Base-by-base conservation (phyloP, 1,140 invertebrate genomes). In the Marisa cornuarietis region DNA sequence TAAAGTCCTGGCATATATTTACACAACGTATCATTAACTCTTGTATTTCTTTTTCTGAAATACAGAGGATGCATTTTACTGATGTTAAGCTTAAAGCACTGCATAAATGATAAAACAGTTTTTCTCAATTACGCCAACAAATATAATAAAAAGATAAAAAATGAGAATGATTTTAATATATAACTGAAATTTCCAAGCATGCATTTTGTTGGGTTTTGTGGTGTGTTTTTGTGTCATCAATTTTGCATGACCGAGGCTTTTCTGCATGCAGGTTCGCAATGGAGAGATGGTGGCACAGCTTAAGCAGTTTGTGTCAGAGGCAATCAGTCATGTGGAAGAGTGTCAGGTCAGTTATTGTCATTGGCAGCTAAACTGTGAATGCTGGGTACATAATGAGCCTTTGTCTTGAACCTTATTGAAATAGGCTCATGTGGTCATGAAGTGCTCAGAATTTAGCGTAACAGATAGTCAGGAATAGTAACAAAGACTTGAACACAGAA, bases 291-390 rank as follows among this genome's bases (percentile, higher is more conserved):
- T 92, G 11, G 90, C 90, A 42, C 92, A 92, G 84, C 91, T 95
- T 49, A 93, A 93, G 84, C 91, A 93, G 85, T 83, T 95, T 62
- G 93, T 95, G 1, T 89, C 91, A 14, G 87, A 92, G 52, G 94
- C 93, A 76, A 92, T 94, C 76, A 90, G 91, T 54, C 95, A 96
- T 88, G 92, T 95, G 14, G 89, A 90, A 31, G 91, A 93, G 71
- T 96, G 95, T 89, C 91, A 94, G 91, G 95, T 96, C 91, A 91
- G 89, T 80, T 20, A 22, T 49, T 14, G 4, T 13, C 68, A 18
- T 63, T 13, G 5, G 20, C 7, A 63, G 52, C 10, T 24, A n/a
- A 5, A 61, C 22, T 16, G n/a, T n/a, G n/a, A 61, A 24, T 58
- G n/a, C 24, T 58, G 75, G 0, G 78, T 79, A 79, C 14, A 10